Base-by-base conservation (phyloP, 2,797 vertebrate genomes). In the Acanthornis magna region DNA sequence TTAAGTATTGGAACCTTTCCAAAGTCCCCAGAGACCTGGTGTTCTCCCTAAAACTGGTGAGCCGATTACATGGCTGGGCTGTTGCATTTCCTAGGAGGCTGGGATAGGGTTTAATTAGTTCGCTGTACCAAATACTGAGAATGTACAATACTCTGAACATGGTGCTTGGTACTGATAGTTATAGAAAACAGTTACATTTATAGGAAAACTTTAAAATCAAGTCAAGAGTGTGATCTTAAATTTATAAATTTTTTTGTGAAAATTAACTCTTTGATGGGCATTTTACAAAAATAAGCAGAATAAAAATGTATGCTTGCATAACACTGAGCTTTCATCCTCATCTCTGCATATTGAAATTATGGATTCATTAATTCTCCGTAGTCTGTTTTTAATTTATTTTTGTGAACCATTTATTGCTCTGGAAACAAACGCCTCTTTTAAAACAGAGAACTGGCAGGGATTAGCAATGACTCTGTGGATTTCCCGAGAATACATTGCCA, bases 381-480 rank as follows among this genome's bases (percentile, higher is more conserved):
- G 38, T 43, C 50, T 60, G 21, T 43, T 88, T 92, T 80, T 55
- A 79, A 58, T 73, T 82, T 82, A 23, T 80, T 88, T 90, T 77
- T 57, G 63, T 88, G 81, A 95, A 85, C 63, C 53, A 26, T 75
- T 57, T 85, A 55, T 84, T 94, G 47, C 54, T 91, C 47, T 91
- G 62, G 70, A 94, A 76, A 81, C 3, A 5, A 70, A 81, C 0
- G 0, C n/a, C n/a, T 93, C 20, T 67, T 91, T 85, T 47, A 57
- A 83, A 91, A 50, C 50, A 61, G 68, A 74, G 23, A 83, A 48
- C 21, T 67, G 74, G 30, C 55, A 87, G 34, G 27, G 21, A 50
- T 88, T 95, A 80, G 22, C 50, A 63, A 27, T 18, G 22, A 61
- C 42, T 67, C 18, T 62, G 17, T 81, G 72, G 62, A 67, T 88